Evolutionary conservation across 2,113 vertebrate species (phyloP).

Genomic region (Apteryx mantelli): DNA sequence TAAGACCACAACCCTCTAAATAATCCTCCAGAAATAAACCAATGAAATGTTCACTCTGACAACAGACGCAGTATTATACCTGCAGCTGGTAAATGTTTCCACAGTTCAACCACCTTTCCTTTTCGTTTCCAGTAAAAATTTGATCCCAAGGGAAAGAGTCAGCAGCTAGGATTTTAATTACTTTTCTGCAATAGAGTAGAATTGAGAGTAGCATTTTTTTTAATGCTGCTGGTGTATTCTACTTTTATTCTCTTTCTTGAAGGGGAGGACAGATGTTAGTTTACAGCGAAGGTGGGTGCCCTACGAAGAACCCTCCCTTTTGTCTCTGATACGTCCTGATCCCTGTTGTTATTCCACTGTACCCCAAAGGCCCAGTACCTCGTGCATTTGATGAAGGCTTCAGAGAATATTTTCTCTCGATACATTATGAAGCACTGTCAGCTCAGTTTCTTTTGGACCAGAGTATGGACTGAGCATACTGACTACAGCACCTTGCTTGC

Average conservation of each 20-base stretch:
- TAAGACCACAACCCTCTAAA: conserved; percentile 86
- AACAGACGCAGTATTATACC: conserved; percentile 84
- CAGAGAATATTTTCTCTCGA: neutral
- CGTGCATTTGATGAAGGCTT: neutral
- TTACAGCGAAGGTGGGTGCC: neutral
- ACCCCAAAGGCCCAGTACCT: accelerated
- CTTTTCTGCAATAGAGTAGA: conserved; percentile 75
- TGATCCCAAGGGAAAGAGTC: conserved; percentile 76
- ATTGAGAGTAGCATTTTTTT: conserved; percentile 58
- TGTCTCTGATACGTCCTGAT: neutral
- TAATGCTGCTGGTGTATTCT: conserved; percentile 41
- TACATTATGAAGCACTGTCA: neutral
- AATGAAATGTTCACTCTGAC: conserved; percentile 81
- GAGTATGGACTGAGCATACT: neutral
- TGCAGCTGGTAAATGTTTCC: conserved; percentile 86
- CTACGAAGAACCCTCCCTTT: neutral
- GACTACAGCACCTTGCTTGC: neutral
- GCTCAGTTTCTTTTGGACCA: neutral
- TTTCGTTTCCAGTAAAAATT: conserved; percentile 84
- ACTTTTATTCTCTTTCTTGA: neutral
- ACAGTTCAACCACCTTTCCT: conserved; percentile 82
- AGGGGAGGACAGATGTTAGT: neutral
- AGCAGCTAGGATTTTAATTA: conserved; percentile 82
- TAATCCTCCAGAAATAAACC: conserved; percentile 87
- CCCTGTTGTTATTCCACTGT: neutral